phyloP scores from a whole-genome alignment of 2,113 vertebrate genomes.

The Charadrius vociferus region DNA sequence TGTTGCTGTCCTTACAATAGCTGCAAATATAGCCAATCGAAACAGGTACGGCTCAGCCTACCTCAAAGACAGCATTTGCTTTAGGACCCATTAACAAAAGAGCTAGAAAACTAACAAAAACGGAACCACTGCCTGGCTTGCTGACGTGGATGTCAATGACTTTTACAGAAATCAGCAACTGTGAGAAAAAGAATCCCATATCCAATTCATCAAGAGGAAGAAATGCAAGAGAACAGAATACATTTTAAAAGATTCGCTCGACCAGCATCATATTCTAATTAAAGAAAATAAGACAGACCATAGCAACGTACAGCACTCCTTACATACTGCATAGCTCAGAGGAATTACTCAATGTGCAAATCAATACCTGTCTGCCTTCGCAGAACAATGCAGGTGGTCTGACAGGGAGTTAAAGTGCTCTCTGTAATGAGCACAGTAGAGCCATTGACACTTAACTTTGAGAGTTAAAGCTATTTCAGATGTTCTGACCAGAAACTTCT shows the following conservation, averaged over 20 bases:
- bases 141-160: neutral
- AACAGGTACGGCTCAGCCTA: neutral
- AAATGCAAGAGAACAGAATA: neutral
- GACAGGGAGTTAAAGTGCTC: neutral
- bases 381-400: neutral
- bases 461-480: neutral
- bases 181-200: neutral
- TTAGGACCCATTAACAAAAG: neutral
- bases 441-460: neutral
- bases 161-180: neutral
- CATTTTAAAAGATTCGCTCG: neutral
- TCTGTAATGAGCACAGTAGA: neutral
- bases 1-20: neutral
- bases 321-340: neutral
- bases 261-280: neutral
- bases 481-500: neutral
- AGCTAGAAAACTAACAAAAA: neutral
- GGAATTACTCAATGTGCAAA: neutral
- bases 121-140: neutral
- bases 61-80: neutral
- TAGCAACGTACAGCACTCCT: neutral
- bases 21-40: neutral
- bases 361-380: neutral
- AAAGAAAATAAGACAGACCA: neutral
- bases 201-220: neutral